Conservation (phyloP, 2,113 vertebrate species). For the Plotosus lineatus region DNA sequence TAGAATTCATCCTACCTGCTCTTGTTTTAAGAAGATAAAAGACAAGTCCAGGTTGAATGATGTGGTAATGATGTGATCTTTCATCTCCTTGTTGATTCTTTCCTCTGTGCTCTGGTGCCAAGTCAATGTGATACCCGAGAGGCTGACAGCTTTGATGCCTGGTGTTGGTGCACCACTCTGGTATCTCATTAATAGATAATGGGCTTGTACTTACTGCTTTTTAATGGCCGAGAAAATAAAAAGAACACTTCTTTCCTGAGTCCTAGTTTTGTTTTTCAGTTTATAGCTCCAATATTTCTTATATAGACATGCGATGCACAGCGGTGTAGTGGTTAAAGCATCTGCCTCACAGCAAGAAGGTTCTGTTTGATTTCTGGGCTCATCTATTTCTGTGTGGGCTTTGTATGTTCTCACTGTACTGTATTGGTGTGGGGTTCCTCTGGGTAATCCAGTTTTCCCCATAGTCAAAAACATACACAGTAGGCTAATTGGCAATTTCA, state of each 20-base stretch:
- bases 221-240: neutral
- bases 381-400: too few species aligned
- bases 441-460: too few species aligned
- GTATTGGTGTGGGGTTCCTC: too few species aligned
- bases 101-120: constrained; percentile 58
- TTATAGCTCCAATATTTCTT: neutral
- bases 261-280: neutral
- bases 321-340: too few species aligned
- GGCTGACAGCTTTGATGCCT: constrained; percentile 56
- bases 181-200: constrained; percentile 68
- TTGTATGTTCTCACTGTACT: too few species aligned
- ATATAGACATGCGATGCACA: too few species aligned
- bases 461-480: too few species aligned
- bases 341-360: too few species aligned
- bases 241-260: neutral
- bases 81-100: constrained; percentile 60
- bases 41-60: constrained; percentile 2
- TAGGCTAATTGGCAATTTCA: too few species aligned
- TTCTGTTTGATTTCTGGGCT: too few species aligned
- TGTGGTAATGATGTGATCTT: constrained; percentile 55
- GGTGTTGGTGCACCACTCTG: constrained; percentile 38
- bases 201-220: constrained; percentile 42
- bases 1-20: constrained; percentile 57
- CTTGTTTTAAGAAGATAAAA: constrained; percentile 8
- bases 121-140: constrained; percentile 67